These are phyloP conservation scores for Tenthredo livida DNA, from an alignment of 2,888 invertebrate genomes.

Conservation along the genomic window DNA sequence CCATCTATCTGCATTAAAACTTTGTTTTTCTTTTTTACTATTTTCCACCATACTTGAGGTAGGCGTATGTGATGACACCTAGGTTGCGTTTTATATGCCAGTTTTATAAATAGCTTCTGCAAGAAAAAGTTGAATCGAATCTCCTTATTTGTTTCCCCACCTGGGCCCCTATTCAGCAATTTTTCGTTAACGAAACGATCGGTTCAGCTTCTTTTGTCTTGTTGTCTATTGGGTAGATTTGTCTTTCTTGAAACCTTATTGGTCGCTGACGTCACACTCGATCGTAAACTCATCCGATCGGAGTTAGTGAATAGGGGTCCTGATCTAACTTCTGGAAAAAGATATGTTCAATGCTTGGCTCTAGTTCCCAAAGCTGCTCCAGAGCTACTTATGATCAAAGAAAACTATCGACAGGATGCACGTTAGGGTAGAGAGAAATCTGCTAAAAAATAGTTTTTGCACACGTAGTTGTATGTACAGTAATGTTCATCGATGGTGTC, in stretches of 20 bases:
- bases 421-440: neutral
- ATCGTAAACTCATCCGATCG: too few relatives aligned
- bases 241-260: too few relatives aligned
- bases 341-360: neutral
- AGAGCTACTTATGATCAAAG: neutral
- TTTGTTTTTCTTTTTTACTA: neutral
- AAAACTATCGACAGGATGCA: neutral
- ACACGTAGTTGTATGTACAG: neutral
- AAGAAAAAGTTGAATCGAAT: neutral
- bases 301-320: too few relatives aligned
- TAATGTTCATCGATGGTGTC: too few relatives aligned
- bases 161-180: too few relatives aligned
- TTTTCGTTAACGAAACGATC: too few relatives aligned
- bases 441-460: neutral
- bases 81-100: neutral
- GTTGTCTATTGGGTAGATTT: too few relatives aligned
- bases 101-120: neutral
- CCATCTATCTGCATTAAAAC: neutral
- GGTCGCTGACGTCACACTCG: too few relatives aligned
- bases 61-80: neutral
- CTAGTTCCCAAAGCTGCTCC: neutral
- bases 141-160: neutral
- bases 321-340: neutral
- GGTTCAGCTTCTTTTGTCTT: too few relatives aligned
- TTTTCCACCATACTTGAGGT: neutral